Percentiles rank a stretch among this genome's conserved stretches.
Conservation (phyloP, 2,113 vertebrate genomes). For the Chionis minor region DNA sequence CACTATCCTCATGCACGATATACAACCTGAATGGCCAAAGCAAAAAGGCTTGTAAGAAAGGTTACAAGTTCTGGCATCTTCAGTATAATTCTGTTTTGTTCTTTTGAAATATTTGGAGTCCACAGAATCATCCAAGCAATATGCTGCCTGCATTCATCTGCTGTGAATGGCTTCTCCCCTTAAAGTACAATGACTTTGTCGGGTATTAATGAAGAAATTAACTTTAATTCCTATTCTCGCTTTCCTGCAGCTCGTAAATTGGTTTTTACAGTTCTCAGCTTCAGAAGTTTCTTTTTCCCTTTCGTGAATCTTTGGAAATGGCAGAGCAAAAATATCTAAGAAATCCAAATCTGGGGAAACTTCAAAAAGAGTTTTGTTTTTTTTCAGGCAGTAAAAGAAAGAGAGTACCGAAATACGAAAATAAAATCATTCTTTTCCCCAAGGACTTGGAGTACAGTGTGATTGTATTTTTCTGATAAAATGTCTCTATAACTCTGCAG, state of each 20-base stretch:
- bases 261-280: not conserved
- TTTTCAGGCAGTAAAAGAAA: not conserved
- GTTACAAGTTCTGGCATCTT: not conserved
- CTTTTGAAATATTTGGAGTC: not conserved
- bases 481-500: not conserved
- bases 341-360: not conserved
- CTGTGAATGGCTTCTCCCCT: not conserved
- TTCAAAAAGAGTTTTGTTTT: not conserved
- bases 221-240: not conserved
- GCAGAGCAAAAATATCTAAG: not conserved
- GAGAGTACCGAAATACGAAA: not conserved
- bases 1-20: not conserved
- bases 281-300: not conserved
- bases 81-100: not conserved
- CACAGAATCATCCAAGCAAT: not conserved
- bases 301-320: not conserved
- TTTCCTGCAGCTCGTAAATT: not conserved
- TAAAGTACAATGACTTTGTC: not conserved
- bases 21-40: not conserved
- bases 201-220: not conserved
- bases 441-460: not conserved
- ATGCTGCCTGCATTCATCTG: not conserved
- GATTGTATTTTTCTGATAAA: not conserved
- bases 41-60: not conserved
- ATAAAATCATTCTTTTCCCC: not conserved